Conservation (phyloP, 2,113 vertebrate species). For the Gasterosteus nipponicus region DNA sequence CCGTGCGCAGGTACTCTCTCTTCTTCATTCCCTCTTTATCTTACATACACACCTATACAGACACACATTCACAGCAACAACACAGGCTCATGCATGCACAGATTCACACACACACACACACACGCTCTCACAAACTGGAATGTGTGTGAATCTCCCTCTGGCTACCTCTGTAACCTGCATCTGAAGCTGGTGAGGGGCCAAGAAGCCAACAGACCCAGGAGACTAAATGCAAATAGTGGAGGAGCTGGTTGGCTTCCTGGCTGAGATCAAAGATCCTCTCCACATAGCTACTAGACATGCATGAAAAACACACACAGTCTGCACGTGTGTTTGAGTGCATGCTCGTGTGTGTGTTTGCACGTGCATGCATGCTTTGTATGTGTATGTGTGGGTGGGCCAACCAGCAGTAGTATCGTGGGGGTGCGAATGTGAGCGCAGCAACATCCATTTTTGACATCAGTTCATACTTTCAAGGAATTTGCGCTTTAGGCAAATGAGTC, state of each 20-base stretch:
- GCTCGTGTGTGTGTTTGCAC: constrained; percentile 28
- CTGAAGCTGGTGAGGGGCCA: constrained; percentile 73
- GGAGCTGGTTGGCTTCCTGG: constrained; percentile 67
- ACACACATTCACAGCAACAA: constrained; percentile 39
- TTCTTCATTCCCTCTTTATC: constrained; percentile 39
- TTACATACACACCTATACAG: constrained; percentile 25
- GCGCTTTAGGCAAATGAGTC: constrained; percentile 67
- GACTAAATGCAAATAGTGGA: constrained; percentile 73
- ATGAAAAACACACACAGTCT: constrained; percentile 62
- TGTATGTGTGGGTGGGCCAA: constrained; percentile 41
- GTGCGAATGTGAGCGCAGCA: constrained; percentile 34
- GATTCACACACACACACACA: constrained; percentile 41
- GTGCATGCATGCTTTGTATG: constrained; percentile 31
- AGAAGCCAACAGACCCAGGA: constrained; percentile 70
- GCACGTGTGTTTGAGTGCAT: constrained; percentile 36
- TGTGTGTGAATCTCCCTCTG: constrained; percentile 79
- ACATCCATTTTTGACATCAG: constrained; percentile 57
- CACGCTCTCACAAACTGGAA: constrained; percentile 53
- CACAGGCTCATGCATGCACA: constrained; percentile 48
- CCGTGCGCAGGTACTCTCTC: constrained; percentile 66
- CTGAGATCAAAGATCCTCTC: constrained; percentile 74
- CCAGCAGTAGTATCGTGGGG: constrained; percentile 46
- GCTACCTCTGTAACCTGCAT: constrained; percentile 78
- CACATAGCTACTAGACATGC: constrained; percentile 67
- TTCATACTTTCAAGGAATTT: constrained; percentile 73